Conservation (phyloP, 2,113 vertebrate species). For the Percopsis transmontana region DNA sequence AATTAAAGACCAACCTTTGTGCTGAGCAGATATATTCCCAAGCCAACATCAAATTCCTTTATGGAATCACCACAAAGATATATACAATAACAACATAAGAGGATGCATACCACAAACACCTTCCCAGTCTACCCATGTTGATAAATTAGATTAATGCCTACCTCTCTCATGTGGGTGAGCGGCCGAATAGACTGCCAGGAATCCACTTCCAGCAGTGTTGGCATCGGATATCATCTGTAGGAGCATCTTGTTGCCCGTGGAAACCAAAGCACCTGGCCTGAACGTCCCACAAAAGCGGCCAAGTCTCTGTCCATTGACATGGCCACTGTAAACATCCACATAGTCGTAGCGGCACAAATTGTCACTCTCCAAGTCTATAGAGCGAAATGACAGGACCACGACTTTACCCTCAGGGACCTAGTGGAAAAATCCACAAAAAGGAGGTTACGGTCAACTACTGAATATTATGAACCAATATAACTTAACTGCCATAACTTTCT, state of each 20-base stretch:
- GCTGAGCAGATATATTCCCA: constrained; percentile 18
- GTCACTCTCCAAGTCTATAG: constrained; percentile 93
- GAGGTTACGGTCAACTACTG: not conserved
- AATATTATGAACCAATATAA: not conserved
- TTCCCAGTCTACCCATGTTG: not conserved
- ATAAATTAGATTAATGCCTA: constrained; percentile 63
- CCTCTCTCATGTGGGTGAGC: constrained; percentile 91
- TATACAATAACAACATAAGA: not conserved
- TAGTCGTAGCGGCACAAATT: constrained; percentile 94
- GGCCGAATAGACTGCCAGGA: constrained; percentile 91
- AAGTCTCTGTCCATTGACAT: constrained; percentile 85
- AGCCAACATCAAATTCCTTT: constrained; percentile 20
- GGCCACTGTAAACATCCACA: constrained; percentile 92
- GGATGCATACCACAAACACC: not conserved
- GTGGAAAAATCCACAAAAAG: constrained; percentile 32
- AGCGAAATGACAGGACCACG: constrained; percentile 91
- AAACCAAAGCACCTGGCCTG: constrained; percentile 90
- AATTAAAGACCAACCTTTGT: constrained; percentile 14
- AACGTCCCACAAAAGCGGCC: constrained; percentile 95
- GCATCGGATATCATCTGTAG: constrained; percentile 97
- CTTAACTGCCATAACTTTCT: not conserved
- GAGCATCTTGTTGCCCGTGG: constrained; percentile 94
- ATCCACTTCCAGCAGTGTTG: constrained; percentile 95
- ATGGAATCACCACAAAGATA: constrained; percentile 12
- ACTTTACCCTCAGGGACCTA: constrained; percentile 96